A percentile compares a stretch with the other conserved stretches of the same genome.
These are phyloP conservation scores for Perdita meconis DNA, from an alignment of 2,888 invertebrate species.

Conservation along the genomic window DNA sequence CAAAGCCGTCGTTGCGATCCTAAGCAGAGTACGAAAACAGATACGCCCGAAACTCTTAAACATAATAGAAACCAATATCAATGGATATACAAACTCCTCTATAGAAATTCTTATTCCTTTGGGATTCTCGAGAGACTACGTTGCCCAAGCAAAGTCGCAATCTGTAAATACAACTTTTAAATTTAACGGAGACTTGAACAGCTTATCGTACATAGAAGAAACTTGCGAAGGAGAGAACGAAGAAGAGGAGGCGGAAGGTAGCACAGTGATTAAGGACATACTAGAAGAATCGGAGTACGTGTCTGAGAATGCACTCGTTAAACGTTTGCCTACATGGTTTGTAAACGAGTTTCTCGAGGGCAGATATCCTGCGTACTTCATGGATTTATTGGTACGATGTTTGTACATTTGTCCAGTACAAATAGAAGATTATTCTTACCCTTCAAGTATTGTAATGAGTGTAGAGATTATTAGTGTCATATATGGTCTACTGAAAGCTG, in stretches of 20 bases:
- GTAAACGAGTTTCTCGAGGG: constrained; percentile 87
- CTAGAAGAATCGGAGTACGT: not conserved
- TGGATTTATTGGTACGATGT: constrained; percentile 88
- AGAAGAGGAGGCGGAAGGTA: constrained; percentile 70
- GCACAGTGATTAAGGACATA: too few relatives aligned
- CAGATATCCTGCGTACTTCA: constrained; percentile 87
- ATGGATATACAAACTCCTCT: constrained; percentile 87
- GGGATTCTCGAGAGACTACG: constrained; percentile 73
- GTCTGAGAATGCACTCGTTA: constrained; percentile 32
- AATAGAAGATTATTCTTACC: constrained; percentile 88
- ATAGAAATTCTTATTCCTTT: constrained; percentile 88
- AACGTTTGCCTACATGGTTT: constrained; percentile 86
- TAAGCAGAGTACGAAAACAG: constrained; percentile 87
- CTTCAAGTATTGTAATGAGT: constrained; percentile 87
- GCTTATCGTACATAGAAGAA: constrained; percentile 56
- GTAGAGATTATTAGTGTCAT: constrained; percentile 88
- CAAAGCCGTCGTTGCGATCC: constrained; percentile 88
- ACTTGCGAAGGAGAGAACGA: constrained; percentile 48
- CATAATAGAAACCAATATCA: constrained; percentile 87
- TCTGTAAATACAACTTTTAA: constrained; percentile 64
- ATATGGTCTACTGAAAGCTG: constrained; percentile 83
- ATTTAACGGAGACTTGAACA: constrained; percentile 70
- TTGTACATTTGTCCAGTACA: constrained; percentile 89
- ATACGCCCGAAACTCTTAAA: constrained; percentile 85
- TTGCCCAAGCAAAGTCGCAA: constrained; percentile 33